Base-by-base conservation (phyloP, 2,113 vertebrate genomes). In the Colistium nudipinnis region DNA sequence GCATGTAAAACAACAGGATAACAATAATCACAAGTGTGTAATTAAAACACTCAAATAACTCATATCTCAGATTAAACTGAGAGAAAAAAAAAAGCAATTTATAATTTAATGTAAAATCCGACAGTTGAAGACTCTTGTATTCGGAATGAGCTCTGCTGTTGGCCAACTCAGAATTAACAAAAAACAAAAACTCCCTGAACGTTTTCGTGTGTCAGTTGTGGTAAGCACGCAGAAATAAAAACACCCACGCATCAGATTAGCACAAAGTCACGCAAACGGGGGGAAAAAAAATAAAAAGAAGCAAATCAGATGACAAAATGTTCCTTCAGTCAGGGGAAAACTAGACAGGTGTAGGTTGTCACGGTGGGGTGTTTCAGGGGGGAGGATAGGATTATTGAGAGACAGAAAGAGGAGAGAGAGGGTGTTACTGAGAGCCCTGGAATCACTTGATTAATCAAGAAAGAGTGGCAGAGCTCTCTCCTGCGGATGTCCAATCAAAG, bases 381-480 rank as follows among this genome's bases (percentile, higher is more conserved):
- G 22, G 9, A 0, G 51, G 36, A 19, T 4, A 3, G 78, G 81
- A 79, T 84, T 78, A 85, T 78, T 78, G 82, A 82, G 83, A 84
- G 84, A 70, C 76, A 87, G 82, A 86, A 82, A 79, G 78, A 78
- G 68, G 77, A 80, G 61, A 65, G 25, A 52, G 56, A 72, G 83
- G 82, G 86, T 87, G 86, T 83, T 85, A 88, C 74, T 85, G 78
- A 87, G 89, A 86, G 84, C 83, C 59, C 82, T 81, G 91, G 88
- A 93, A 91, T 92, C 90, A 91, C 88, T 91, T 91, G 89, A 92
- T 92, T 92, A 93, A 91, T 93, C 90, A 92, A 86, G 87, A 90
- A 90, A 87, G 89, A 84, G 88, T 81, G 45, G 74, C 81, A 63
- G 85, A 68, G 81, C 81, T 89, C 90, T 92, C 90, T 91, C 88